Conservation (phyloP, 2,113 vertebrate genomes). For the Percina caprodes region DNA sequence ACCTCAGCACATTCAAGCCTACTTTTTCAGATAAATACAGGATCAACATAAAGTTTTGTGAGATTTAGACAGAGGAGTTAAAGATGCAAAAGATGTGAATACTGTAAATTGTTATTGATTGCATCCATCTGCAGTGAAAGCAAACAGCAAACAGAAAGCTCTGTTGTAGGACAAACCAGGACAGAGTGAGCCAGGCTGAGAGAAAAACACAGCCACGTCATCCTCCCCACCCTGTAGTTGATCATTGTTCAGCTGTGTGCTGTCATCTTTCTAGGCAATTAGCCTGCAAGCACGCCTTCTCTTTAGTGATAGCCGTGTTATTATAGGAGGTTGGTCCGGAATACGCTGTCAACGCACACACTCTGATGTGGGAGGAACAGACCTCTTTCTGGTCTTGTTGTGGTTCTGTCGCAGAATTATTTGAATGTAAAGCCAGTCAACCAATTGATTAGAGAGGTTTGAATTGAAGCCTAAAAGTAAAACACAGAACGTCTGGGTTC, state of each 20-base stretch:
- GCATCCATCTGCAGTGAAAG: constrained; percentile 7
- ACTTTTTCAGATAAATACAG: neutral
- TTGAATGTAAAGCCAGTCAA: constrained; percentile 18
- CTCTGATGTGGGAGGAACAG: constrained; percentile 2
- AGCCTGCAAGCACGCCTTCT: constrained; percentile 23
- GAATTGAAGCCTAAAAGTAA: constrained; percentile 19
- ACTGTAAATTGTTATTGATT: constrained; percentile 6
- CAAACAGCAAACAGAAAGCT: constrained; percentile 23
- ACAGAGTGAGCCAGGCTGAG: constrained; percentile 16
- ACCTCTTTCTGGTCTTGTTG: neutral
- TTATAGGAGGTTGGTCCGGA: constrained; percentile 31
- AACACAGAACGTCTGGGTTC: constrained; percentile 6
- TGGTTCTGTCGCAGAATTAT: constrained; percentile 11
- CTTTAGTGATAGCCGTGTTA: constrained; percentile 45
- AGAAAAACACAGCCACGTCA: constrained; percentile 29
- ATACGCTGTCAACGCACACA: constrained; percentile 15
- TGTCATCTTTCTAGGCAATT: constrained; percentile 57
- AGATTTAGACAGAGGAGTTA: neutral
- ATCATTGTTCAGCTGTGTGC: constrained; percentile 57
- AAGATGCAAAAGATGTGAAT: neutral
- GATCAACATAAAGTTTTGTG: neutral
- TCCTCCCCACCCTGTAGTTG: constrained; percentile 41
- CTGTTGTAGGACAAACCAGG: neutral
- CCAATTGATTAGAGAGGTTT: constrained; percentile 24
- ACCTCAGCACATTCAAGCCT: no score